Evolutionary conservation across 2,888 invertebrate genomes (phyloP).

Genomic region (Caenorhabditis sp.): DNA sequence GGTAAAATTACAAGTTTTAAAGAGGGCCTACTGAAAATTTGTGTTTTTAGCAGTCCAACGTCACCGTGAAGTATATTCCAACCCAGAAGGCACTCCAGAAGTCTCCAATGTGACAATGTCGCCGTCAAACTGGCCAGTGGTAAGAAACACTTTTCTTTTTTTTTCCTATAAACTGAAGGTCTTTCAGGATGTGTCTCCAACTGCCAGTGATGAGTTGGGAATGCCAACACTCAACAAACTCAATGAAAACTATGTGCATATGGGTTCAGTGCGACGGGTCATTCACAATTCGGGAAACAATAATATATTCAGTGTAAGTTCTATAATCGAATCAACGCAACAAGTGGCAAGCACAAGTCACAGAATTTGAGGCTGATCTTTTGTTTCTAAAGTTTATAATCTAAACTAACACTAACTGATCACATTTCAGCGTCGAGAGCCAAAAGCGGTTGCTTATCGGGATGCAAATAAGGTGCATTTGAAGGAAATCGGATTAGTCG

Average conservation of each 20-base stretch:
- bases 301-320: slow-evolving; percentile 62
- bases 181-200: slow-evolving; percentile 24
- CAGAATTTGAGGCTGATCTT: background rate
- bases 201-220: slow-evolving; percentile 39
- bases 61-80: slow-evolving; percentile 60
- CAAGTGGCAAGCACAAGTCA: slow-evolving; percentile 11
- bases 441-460: slow-evolving; percentile 65
- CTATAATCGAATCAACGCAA: no score
- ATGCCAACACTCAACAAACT: slow-evolving; percentile 60
- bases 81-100: slow-evolving; percentile 31
- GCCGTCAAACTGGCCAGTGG: slow-evolving; percentile 34
- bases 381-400: background rate
- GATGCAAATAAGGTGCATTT: slow-evolving; percentile 66
- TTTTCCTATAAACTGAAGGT: no score
- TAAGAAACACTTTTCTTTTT: slow-evolving; percentile 2
- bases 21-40: background rate
- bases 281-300: slow-evolving; percentile 61
- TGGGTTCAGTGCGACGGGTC: slow-evolving; percentile 61
- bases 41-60: slow-evolving; percentile 67
- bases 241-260: slow-evolving; percentile 57
- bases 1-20: slow-evolving; percentile 49
- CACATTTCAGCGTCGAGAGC: slow-evolving; percentile 54
- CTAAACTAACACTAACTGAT: background rate
- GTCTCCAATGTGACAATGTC: slow-evolving; percentile 8
- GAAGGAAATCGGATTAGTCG: slow-evolving; percentile 65